Evolutionary conservation across 2,888 invertebrate species (phyloP), one percentile per base, ranked within the genome.

Genomic region (Ferdinandea cuprea): DNA sequence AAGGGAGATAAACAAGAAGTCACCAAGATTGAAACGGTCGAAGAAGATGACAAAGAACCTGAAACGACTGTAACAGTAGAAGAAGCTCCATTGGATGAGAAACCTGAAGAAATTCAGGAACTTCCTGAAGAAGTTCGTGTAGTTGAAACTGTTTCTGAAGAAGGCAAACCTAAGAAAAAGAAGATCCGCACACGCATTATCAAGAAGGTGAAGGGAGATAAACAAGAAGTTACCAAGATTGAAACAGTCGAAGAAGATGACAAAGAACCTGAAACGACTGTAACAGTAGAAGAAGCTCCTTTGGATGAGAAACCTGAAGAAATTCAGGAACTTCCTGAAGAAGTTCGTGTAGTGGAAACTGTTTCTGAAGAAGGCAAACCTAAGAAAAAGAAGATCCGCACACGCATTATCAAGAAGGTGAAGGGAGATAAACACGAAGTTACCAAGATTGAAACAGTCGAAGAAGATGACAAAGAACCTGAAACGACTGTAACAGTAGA

Each of bases 21-120:
- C 1, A 88, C 88, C 2, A 86, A 88, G 84, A 89, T 89, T 6
- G 85, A 86, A 1, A 88, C 88, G 2, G 87, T 89, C 0, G 85
- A 88, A 77, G 89, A 85, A 78, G 76, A 91, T 88, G 85, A 88
- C 87, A 87, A 91, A 88, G 85, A 87, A 85, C 86, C 87, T 52
- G 32, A 87, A 86, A 83, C 89, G 66, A 88, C 88, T 7, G 87
- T 91, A 5, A n/a, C n/a, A n/a, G n/a, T n/a, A n/a, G n/a, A n/a
- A n/a, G n/a, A n/a, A n/a, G n/a, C n/a, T n/a, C n/a, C n/a, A n/a
- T n/a, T n/a, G n/a, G n/a, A n/a, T n/a, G n/a, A n/a, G n/a, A n/a
- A n/a, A n/a, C 74, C 66, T 1, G 66, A 66, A 25, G 44, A 58
- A 1, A 19, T 66, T 3, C 3, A 9, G 1, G 73, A 74, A 66